Base-by-base conservation (phyloP, 2,888 invertebrate species). In the Gastrophysa polygoni region DNA sequence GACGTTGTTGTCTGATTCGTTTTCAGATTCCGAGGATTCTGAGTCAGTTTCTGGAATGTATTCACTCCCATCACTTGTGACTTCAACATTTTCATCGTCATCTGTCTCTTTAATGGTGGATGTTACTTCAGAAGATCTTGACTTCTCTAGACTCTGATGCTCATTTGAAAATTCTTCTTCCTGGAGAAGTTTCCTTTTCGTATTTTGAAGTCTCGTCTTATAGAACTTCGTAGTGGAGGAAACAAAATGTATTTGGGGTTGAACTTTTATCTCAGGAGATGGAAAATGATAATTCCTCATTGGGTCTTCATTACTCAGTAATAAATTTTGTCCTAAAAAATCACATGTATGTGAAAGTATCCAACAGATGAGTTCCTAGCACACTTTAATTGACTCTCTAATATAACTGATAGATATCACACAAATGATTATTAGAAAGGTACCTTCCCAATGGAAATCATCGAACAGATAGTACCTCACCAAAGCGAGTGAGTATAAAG, bases 11-110 rank as follows among this genome's bases (percentile, higher is more conserved):
- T 47, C 20, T 18, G 20, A 47, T 18, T 47, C 20, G 21, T 47
- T 47, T 47, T 47, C 47, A 47, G 18, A 47, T 7, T 47, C 47
- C 10, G 20, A 47, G 20, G 20, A 8, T 49, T n/a, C 28, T 49
- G 49, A 49, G 16, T n/a, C 49, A 24, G 49, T 49, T n/a, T 49
- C 49, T 49, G 49, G 49, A 49, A 49, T 49, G 20, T 47, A 47
- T 14, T 47, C 47, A 47, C 47, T 20, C 11, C 47, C 47, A 47
- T 18, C 20, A 47, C 47, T 47, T 18, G 18, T n/a, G 47, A 47
- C 47, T 20, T 47, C 47, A 47, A 47, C 47, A 47, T 47, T 47
- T 47, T 47, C 47, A 47, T 18, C 8, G 47, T 47, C 47, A 47
- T 47, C 7, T 18, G 20, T 20, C 47, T 47, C 20, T 47, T 18